Evolutionary conservation across 2,888 invertebrate genomes (phyloP), one percentile per base, ranked within the genome.

Genomic region (Zaprionus bogoriensis): DNA sequence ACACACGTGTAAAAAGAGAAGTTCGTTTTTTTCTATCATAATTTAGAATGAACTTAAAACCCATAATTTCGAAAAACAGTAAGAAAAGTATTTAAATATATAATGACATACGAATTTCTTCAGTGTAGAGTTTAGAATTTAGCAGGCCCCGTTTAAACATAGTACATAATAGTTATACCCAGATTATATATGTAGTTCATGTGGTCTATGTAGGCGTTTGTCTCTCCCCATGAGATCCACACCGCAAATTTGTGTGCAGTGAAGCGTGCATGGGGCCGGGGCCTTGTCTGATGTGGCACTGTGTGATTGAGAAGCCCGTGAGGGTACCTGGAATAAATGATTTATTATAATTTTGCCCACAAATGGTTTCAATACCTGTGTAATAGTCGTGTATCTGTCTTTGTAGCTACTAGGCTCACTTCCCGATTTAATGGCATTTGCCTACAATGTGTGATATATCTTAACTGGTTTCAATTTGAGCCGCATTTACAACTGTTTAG

Each of bases 391-490:
- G 2, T 30, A 12, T 30, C 5, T 30, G 12, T 30, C 4, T 3
- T 10, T 25, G 7, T 39, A 17, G 32, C 30, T 46, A 32, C 5
- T 5, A 10, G 17, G 14, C 12, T 23, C 30, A 22, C 23, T 30
- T n/a, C n/a, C n/a, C n/a, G n/a, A n/a, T n/a, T n/a, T n/a, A n/a
- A 27, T 57, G n/a, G 22, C 48, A 63, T 38, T 32, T 65, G 44
- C 32, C 46, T 25, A 41, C 42, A 53, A 38, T 65, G 28, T 65
- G 28, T 32, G 27, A 45, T 42, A 55, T 20, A 53, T 42, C 38
- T 64, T 58, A 82, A 85, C 83, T 63, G 72, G 72, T 78, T 78
- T 67, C 55, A 78, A 67, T 74, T 58, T 45, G 47, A 57, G 45
- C 44, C 39, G 28, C 27, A 32, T 47, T 59, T 52, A 55, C 50